Base-by-base conservation (phyloP, 2,888 invertebrate genomes). In the Tetanocera ferruginea region DNA sequence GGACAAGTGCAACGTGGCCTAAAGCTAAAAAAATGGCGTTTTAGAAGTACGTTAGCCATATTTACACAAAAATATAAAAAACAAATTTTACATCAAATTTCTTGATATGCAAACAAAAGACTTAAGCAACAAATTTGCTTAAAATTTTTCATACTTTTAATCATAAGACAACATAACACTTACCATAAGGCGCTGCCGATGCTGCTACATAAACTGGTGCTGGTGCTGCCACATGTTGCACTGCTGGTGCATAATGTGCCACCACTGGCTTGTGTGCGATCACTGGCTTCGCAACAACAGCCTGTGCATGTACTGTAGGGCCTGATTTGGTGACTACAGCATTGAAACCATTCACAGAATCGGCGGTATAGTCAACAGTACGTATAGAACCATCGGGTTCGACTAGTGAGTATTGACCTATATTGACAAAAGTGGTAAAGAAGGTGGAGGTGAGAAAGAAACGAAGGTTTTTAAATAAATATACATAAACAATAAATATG, bases 351-450 rank as follows among this genome's bases (percentile, higher is more conserved):
- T 89, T 85, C 23, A 90, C 85, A 5, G 89, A 80, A 84, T 90
- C 90, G 5, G 90, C 90, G 4, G 90, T 90, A 73, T 90, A 90
- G 80, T 90, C 90, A 31, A 90, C 90, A 17, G 90, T 90, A 79
- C 90, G 89, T 51, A 90, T 87, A 71, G 90, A 90, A 76, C 90
- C 90, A 83, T 90, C 90, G 5, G 90, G 90, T 80, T 90, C 90
- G 31, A 90, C 90, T 34, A 90, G 82, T 23, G 90, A 90, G 76
- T 90, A 90, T 86, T 90, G 90, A 57, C 90, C 90, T 89, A 19
- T 0, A 73, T 64, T 49, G 11, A 55, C 0, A 17, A 4, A 55
- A 5, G 37, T 19, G 23, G 3, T 34, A n/a, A 14, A n/a, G 37
- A 66, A n/a, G n/a, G 17, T 6, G 28, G n/a, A 1, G 14, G 37